A percentile compares a stretch with the other conserved stretches of the same genome.
Conservation (phyloP, 2,797 vertebrate genomes). For the Trematomus bernacchii region DNA sequence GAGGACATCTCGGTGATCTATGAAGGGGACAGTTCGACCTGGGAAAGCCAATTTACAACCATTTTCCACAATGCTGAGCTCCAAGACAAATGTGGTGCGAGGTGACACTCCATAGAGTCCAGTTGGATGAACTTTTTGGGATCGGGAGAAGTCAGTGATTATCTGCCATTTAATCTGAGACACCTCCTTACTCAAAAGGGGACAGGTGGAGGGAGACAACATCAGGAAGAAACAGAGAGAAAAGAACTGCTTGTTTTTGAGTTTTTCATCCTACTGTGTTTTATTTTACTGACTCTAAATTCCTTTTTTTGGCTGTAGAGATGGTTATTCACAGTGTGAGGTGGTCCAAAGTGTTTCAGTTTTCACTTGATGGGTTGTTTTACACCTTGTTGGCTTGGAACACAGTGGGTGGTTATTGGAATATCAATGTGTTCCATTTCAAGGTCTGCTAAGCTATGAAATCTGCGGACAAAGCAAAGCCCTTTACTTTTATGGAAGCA, state of each 20-base stretch:
- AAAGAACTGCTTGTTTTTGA: background rate
- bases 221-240: background rate
- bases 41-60: slow-evolving; percentile 72
- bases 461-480: slow-evolving; percentile 23
- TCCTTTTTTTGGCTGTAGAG: slow-evolving; percentile 12
- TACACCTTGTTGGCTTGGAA: slow-evolving; percentile 48
- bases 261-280: background rate
- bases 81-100: slow-evolving; percentile 61
- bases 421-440: slow-evolving; percentile 50
- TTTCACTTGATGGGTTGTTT: slow-evolving; percentile 44
- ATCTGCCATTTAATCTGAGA: slow-evolving; percentile 49
- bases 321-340: slow-evolving; percentile 41
- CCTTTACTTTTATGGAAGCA: background rate
- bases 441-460: slow-evolving; percentile 41
- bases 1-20: slow-evolving; percentile 85
- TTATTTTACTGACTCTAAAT: slow-evolving; percentile 13
- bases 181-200: slow-evolving; percentile 41
- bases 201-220: slow-evolving; percentile 16
- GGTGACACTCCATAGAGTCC: slow-evolving; percentile 37
- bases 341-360: slow-evolving; percentile 25
- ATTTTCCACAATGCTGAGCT: slow-evolving; percentile 63
- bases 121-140: slow-evolving; percentile 43
- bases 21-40: slow-evolving; percentile 73
- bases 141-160: slow-evolving; percentile 52
- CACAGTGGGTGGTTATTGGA: slow-evolving; percentile 29